Percentiles rank a stretch among this genome's conserved stretches.
These are phyloP conservation scores for Dissostichus mawsoni DNA, from an alignment of 2,113 vertebrate species.

Conservation along the genomic window DNA sequence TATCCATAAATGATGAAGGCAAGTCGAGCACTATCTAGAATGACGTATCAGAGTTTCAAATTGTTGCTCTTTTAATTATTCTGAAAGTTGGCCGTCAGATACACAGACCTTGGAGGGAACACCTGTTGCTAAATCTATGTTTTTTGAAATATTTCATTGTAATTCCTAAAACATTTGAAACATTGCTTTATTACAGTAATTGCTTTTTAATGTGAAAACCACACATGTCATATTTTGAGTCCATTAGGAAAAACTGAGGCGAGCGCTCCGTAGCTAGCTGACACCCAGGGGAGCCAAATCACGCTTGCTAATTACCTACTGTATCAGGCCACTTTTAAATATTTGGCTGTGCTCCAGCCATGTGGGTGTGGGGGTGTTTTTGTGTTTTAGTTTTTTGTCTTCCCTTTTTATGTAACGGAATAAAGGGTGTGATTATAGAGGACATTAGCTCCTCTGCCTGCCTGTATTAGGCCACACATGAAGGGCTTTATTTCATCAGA, in stretches of 20 bases:
- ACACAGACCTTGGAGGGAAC: background rate
- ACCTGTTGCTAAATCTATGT: background rate
- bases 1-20: constrained; percentile 10
- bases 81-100: background rate
- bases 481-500: constrained; percentile 74
- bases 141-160: background rate
- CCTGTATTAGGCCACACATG: constrained; percentile 73
- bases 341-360: constrained; percentile 14
- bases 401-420: constrained; percentile 43
- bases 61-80: background rate
- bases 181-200: constrained; percentile 1
- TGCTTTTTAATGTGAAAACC: constrained; percentile 12
- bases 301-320: constrained; percentile 14
- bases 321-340: constrained; percentile 30
- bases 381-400: background rate
- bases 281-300: constrained; percentile 23
- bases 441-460: constrained; percentile 59
- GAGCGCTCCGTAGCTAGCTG: background rate
- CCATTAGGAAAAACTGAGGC: background rate
- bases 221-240: background rate
- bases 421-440: constrained; percentile 60
- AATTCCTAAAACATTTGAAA: background rate
- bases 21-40: constrained; percentile 10
- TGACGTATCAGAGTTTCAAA: constrained; percentile 4
- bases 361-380: constrained; percentile 4